Evolutionary conservation across 2,113 vertebrate genomes (phyloP).

Genomic region (Apaloderma vittatum): DNA sequence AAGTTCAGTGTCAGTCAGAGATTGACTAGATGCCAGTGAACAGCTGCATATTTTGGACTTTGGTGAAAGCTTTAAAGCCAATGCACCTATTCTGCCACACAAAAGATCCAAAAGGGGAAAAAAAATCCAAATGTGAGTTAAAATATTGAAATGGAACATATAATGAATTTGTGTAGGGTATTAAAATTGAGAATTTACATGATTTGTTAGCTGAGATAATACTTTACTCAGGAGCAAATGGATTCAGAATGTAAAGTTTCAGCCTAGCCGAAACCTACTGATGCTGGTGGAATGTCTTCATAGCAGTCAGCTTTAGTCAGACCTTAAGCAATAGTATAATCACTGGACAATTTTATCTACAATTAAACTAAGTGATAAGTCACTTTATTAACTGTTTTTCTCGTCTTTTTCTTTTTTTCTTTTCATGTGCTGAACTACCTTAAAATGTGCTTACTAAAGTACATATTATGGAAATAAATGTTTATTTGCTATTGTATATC

Average conservation of each 20-base stretch:
- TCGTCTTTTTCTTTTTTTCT: not conserved
- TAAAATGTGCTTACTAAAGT: not conserved
- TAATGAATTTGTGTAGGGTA: not conserved
- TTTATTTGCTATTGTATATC: not conserved
- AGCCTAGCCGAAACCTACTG: not conserved
- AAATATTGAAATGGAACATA: not conserved
- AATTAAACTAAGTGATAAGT: not conserved
- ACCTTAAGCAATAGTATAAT: not conserved
- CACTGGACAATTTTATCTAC: not conserved
- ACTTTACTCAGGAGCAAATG: not conserved
- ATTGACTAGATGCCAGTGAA: not conserved
- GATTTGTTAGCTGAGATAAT: not conserved
- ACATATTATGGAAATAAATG: not conserved
- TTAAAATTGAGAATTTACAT: not conserved
- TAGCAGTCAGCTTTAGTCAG: not conserved
- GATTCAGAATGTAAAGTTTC: not conserved
- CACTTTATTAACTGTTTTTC: not conserved
- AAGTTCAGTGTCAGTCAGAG: conserved; percentile 10
- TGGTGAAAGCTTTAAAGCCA: not conserved
- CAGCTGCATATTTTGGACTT: conserved; percentile 31
- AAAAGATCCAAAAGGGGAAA: not conserved
- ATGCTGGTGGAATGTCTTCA: not conserved
- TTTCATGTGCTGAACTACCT: not conserved
- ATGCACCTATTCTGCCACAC: not conserved
- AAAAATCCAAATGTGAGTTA: not conserved